Evolutionary conservation across 2,113 vertebrate species (phyloP), one percentile per base, ranked within the genome.

Genomic region (Addax nasomaculatus): DNA sequence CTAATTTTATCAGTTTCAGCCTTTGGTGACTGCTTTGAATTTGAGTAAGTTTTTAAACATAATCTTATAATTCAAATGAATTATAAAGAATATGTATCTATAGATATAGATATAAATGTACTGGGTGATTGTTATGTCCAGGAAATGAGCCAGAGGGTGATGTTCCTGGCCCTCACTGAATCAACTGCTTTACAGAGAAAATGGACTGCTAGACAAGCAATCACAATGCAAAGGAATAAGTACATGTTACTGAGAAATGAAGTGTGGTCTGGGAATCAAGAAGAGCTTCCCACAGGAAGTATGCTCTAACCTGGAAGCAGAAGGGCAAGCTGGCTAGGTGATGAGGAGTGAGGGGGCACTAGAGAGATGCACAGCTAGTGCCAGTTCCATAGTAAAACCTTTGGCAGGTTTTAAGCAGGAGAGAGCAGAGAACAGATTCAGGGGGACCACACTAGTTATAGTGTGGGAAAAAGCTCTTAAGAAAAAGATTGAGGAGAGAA

Each of bases 61-160:
- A 93, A 45, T 73, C n/a, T 93, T 93, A 76, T 76, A 96, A 94
- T 73, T 91, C 57, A 95, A 91, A 62, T 73, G 45, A 87, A 39
- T 39, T 67, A 93, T 2, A 93, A 8, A 86, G 47, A 29, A 55
- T 76, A 64, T 21, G 9, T 45, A 64, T 39, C 53, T 57, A 84
- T 15, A 21, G 27, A 67, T 70, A 70, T 25, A 39, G 36, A 39
- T 55, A 36, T 57, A 49, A 80, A 57, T 1, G 1, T 57, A 49
- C 4, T 62, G 5, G 70, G 45, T 94, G 39, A 95, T 36, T 92
- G 87, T 43, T 83, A 39, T 9, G 47, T 78, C 51, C 33, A 94
- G 2, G 3, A 29, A 89, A 53, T 9, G 21, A 89, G 60, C 17
- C 49, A 94, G 33, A 53, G 33, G 70, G 36, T 43, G 33, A 92